Percentiles rank a stretch among this genome's conserved stretches.
Evolutionary conservation across 2,113 vertebrate species (phyloP).

Genomic region (Harpagus bidentatus): DNA sequence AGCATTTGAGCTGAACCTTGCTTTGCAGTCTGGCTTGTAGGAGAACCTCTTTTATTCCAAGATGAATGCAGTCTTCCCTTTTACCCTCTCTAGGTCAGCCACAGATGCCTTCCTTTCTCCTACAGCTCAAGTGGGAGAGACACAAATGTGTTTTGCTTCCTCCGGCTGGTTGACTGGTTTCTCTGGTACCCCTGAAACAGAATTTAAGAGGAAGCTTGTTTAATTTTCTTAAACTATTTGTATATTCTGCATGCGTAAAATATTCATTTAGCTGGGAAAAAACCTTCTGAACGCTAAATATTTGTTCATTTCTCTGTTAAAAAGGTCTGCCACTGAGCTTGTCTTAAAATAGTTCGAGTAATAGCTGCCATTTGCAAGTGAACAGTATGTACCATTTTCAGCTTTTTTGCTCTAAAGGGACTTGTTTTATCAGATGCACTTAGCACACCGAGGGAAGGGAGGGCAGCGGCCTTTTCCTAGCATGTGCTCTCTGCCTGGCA

Average conservation of each 20-base stretch:
- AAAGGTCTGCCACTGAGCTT: background rate
- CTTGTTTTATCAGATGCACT: background rate
- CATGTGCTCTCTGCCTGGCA: background rate
- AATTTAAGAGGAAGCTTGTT: background rate
- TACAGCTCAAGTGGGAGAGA: background rate
- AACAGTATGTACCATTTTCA: background rate
- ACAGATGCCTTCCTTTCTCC: background rate
- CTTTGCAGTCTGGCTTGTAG: background rate
- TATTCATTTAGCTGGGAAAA: background rate
- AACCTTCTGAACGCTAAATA: background rate
- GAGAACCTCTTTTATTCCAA: background rate
- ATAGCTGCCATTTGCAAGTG: background rate
- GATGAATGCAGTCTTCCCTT: background rate
- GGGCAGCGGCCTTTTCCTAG: background rate
- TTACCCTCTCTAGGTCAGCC: background rate
- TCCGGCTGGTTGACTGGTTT: background rate
- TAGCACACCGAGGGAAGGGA: background rate
- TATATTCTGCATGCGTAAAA: background rate
- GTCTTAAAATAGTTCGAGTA: background rate
- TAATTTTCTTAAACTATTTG: constrained; percentile 13
- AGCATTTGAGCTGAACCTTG: background rate
- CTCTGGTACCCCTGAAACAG: background rate
- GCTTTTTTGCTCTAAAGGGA: background rate
- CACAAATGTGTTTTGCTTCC: background rate
- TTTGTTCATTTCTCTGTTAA: background rate